phyloP scores from a whole-genome alignment of 1,140 invertebrate genomes.

The Asbolus verrucosus region DNA sequence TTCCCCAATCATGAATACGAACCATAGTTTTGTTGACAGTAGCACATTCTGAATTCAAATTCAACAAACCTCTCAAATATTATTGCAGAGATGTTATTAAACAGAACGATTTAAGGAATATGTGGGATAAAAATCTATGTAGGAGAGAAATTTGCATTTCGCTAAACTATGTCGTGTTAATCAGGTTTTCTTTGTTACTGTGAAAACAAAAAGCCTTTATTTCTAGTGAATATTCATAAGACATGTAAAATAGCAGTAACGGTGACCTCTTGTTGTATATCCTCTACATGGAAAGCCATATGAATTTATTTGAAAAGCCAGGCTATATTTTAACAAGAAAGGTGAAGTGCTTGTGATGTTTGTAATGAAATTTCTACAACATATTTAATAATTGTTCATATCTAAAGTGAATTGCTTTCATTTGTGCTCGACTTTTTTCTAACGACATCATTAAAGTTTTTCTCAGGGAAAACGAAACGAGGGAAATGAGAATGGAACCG shows the following conservation, averaged over 20 bases:
- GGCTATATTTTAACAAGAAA: slow-evolving; percentile 7
- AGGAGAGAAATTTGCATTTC: slow-evolving; percentile 13
- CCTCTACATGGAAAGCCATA: slow-evolving; percentile 13
- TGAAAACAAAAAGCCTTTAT: slow-evolving; percentile 38
- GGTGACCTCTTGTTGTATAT: slow-evolving; percentile 39
- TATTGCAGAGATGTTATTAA: slow-evolving; percentile 7
- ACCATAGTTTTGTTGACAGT: slow-evolving; percentile 27
- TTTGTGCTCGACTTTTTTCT: slow-evolving; percentile 35
- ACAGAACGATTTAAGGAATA: slow-evolving; percentile 19
- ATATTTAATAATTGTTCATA: slow-evolving; percentile 33
- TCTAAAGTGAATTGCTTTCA: slow-evolving; percentile 34
- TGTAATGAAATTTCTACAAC: slow-evolving; percentile 23
- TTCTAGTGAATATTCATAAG: slow-evolving; percentile 42
- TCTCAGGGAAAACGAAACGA: slow-evolving; percentile 16
- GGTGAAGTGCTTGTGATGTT: background rate
- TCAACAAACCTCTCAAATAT: slow-evolving; percentile 1
- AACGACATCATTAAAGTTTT: slow-evolving; percentile 39
- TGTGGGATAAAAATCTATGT: slow-evolving; percentile 15
- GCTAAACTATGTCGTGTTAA: slow-evolving; percentile 34
- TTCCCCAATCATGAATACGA: slow-evolving; percentile 13
- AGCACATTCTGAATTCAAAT: slow-evolving; percentile 4
- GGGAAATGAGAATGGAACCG: slow-evolving; percentile 8
- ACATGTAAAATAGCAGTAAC: slow-evolving; percentile 33
- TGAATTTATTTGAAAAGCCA: slow-evolving; percentile 18
- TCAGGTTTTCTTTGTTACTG: slow-evolving; percentile 34